These are phyloP conservation scores for Thymelicus acteon DNA, from an alignment of 2,888 invertebrate genomes.

Conservation along the genomic window DNA sequence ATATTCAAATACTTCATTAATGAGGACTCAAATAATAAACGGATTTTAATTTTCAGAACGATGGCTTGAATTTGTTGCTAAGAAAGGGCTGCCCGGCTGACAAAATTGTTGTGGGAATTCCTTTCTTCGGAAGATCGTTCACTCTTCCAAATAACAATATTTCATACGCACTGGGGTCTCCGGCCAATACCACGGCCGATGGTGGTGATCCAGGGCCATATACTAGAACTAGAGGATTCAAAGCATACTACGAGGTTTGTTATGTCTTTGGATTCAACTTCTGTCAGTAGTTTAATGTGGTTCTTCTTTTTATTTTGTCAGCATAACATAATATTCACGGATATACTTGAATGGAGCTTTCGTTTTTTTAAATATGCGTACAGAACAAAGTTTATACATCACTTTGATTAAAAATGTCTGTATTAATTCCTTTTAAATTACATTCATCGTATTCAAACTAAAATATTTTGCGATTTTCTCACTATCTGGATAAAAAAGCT, in stretches of 20 bases:
- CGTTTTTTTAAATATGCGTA: too few species aligned
- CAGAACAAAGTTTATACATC: too few species aligned
- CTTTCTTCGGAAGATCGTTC: not conserved
- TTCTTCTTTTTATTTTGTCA: too few species aligned
- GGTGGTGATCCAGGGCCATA: not conserved
- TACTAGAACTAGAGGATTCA: slow-evolving; percentile 53
- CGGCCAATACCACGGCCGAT: not conserved
- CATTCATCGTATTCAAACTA: too few species aligned
- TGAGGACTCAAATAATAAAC: too few species aligned
- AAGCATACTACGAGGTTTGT: not conserved
- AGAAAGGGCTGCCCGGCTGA: not conserved
- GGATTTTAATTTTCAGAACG: not conserved
- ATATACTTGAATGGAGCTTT: too few species aligned
- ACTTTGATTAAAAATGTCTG: too few species aligned
- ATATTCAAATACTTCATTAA: too few species aligned
- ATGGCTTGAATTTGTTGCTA: not conserved
- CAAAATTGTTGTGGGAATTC: not conserved
- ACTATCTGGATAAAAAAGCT: too few species aligned
- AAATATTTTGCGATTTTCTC: too few species aligned
- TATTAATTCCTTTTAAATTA: too few species aligned
- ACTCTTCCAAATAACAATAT: slow-evolving; percentile 61
- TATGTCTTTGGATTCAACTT: not conserved
- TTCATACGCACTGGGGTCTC: not conserved
- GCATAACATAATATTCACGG: too few species aligned
- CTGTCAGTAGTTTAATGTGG: not conserved